Conservation (phyloP, 1,140 invertebrate genomes). For the Magallana ariakensis region DNA sequence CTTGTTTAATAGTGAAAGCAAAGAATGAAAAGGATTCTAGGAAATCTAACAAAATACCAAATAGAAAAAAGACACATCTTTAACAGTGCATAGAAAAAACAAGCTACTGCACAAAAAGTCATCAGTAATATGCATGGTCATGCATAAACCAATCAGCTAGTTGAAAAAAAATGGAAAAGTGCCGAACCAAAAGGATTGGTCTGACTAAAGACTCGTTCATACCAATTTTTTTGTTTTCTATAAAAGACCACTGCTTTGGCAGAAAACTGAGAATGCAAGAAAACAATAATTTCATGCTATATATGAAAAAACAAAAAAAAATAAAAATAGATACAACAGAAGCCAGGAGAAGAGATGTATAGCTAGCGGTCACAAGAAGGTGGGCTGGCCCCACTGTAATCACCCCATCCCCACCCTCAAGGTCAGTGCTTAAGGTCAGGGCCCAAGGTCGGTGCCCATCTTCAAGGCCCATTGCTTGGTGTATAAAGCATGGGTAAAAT, state of each 20-base stretch:
- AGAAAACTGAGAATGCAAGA: neutral
- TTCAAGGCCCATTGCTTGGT: no score
- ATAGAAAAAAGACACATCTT: neutral
- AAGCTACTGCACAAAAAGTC: neutral
- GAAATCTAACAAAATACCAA: neutral
- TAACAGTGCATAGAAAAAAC: neutral
- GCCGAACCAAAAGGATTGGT: neutral
- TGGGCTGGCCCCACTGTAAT: neutral
- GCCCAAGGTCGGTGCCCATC: no score
- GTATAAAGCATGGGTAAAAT: no score
- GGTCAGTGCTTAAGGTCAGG: no score
- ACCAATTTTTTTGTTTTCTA: no score
- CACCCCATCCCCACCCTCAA: no score
- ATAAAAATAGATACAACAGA: neutral
- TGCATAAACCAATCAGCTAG: neutral
- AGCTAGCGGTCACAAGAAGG: conserved; percentile 2
- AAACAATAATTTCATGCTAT: neutral
- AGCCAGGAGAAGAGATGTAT: conserved; percentile 19
- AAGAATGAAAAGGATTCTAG: neutral
- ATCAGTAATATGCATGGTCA: neutral
- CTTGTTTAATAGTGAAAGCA: no score
- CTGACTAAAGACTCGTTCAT: no score
- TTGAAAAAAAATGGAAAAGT: neutral
- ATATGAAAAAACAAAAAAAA: neutral
- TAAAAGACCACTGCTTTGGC: neutral